A percentile compares a stretch with the other conserved stretches of the same genome.
Evolutionary conservation across 2,113 vertebrate species (phyloP).

Genomic region (Caloenas nicobarica): DNA sequence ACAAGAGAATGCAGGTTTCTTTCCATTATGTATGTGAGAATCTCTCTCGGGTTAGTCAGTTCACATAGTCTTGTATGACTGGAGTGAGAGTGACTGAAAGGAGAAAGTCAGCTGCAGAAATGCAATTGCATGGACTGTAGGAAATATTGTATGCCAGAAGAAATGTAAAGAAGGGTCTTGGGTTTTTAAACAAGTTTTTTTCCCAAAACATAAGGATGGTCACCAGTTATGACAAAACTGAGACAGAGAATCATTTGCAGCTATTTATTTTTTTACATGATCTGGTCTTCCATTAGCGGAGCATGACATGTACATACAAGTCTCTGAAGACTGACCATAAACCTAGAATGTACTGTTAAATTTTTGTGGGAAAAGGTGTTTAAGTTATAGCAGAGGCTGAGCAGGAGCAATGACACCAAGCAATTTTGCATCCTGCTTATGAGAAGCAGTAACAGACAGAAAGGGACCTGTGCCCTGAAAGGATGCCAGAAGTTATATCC

Average conservation of each 20-base stretch:
- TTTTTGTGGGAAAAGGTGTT: background rate
- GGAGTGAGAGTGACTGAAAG: background rate
- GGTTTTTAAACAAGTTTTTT: background rate
- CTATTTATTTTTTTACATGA: background rate
- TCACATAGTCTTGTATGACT: background rate
- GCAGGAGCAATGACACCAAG: background rate
- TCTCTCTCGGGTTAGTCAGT: background rate
- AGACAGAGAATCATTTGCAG: background rate
- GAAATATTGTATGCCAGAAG: background rate
- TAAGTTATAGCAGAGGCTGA: background rate
- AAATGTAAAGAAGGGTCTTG: background rate
- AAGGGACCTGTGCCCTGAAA: background rate
- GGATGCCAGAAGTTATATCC: background rate
- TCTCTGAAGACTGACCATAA: background rate
- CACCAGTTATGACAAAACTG: background rate
- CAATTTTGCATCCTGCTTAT: background rate
- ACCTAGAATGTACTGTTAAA: background rate
- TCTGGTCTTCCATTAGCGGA: background rate
- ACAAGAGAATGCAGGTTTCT: background rate
- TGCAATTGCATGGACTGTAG: background rate
- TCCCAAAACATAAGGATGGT: background rate
- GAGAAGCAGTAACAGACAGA: background rate
- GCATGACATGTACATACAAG: background rate
- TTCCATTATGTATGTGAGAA: background rate
- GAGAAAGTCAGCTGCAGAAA: background rate